Base-by-base conservation (phyloP, 2,113 vertebrate species). In the Archocentrus centrarchus region DNA sequence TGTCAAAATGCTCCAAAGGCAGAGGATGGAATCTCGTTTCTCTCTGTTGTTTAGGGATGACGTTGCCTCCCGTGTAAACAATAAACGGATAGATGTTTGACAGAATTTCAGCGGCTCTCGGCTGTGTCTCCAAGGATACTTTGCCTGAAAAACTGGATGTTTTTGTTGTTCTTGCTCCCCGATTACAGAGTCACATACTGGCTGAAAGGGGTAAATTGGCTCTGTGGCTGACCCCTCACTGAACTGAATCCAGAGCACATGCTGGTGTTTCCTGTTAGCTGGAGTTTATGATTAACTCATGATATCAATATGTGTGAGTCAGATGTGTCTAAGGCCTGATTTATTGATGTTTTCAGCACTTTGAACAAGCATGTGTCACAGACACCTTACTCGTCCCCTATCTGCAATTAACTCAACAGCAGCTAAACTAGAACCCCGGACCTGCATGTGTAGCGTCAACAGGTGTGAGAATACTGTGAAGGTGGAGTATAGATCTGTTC, bases 181-280 rank as follows among this genome's bases (percentile, higher is more conserved):
- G 2, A 41, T 41, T 44, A 41, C 3, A 4, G 11, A 70, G 17
- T 53, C 27, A 55, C 5, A 73, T 0, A 53, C 66, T 5, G 66
- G 4, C 0, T 24, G 47, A 7, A 17, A 53, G 17, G 17, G 50
- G 6, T 53, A 18, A 53, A 20, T 24, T 0, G 50, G 27, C 66
- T 73, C 66, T 73, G 44, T 0, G 17, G 32, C 24, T 73, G 66
- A 20, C 66, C 66, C 53, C 30, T 73, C 47, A 14, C 6, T 73
- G 47, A 73, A 73, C 68, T 17, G 13, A 9, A 41, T 64, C 37
- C 62, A 53, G 68, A 32, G 27, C 68, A 73, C 27, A 73, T 55
- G 27, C 68, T 32, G 66, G 47, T 53, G 66, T 5, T 73, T 53
- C 6, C 44, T 53, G 66, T 32, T 2, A 20, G 0, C 24, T 73